A percentile compares a stretch with the other conserved stretches of the same genome.
phyloP scores from a whole-genome alignment of 1,140 invertebrate genomes.

The Thalassaphorura encarpata region DNA sequence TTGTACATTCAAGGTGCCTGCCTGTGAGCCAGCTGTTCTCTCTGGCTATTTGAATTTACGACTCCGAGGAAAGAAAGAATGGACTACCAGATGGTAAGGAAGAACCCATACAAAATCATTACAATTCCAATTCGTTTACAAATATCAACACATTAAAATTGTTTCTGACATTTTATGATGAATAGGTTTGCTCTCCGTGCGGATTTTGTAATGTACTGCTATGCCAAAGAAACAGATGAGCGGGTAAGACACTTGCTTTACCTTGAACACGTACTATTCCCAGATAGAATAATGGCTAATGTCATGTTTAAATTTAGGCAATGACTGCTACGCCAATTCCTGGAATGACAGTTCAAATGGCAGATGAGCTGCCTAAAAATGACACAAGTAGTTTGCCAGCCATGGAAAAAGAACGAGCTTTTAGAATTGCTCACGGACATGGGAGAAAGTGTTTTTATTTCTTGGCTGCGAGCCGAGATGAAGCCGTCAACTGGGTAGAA shows the following conservation, averaged over 20 bases:
- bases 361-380: slow-evolving; percentile 24
- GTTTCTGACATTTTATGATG: slow-evolving; percentile 44
- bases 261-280: background rate
- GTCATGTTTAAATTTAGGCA: slow-evolving; percentile 37
- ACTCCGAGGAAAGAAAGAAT: slow-evolving; percentile 44
- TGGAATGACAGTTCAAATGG: slow-evolving; percentile 25
- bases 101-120: too few species aligned
- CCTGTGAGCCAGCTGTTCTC: slow-evolving; percentile 45
- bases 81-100: slow-evolving; percentile 17
- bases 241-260: slow-evolving; percentile 16
- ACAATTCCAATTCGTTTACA: background rate
- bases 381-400: slow-evolving; percentile 12
- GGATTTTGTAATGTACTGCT: slow-evolving; percentile 56
- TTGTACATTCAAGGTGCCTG: slow-evolving; percentile 44
- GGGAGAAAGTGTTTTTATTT: slow-evolving; percentile 27
- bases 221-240: slow-evolving; percentile 46
- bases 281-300: background rate
- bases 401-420: slow-evolving; percentile 21
- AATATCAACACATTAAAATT: slow-evolving; percentile 28
- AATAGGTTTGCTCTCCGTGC: slow-evolving; percentile 47
- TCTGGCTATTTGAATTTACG: slow-evolving; percentile 49
- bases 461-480: slow-evolving; percentile 20
- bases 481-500: slow-evolving; percentile 40
- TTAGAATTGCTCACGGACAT: slow-evolving; percentile 23
- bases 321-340: slow-evolving; percentile 54